Evolutionary conservation across 2,888 invertebrate genomes (phyloP).

Genomic region (Torymus tubicola): DNA sequence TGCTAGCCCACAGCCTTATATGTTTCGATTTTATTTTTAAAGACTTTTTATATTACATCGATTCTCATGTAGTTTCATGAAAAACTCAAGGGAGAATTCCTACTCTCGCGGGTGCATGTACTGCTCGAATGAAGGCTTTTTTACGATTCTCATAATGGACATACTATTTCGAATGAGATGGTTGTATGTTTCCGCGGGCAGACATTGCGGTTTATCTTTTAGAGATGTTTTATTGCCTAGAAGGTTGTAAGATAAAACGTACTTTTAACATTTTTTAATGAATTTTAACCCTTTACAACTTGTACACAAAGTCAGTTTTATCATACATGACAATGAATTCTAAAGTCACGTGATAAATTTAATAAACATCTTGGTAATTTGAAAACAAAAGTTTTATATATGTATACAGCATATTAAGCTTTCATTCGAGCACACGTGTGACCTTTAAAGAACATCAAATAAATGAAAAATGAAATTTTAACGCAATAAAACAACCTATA

Average conservation of each 20-base stretch:
- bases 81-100: slow-evolving; percentile 26
- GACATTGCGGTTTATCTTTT: too few relatives aligned
- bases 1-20: background rate
- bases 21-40: slow-evolving; percentile 9
- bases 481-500: slow-evolving; percentile 20
- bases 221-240: too few relatives aligned
- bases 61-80: slow-evolving; percentile 43
- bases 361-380: too few relatives aligned
- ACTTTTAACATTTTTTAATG: too few relatives aligned
- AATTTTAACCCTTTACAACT: too few relatives aligned
- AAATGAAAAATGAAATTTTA: slow-evolving; percentile 26
- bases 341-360: too few relatives aligned
- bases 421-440: slow-evolving; percentile 16
- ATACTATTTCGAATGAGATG: background rate
- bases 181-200: too few relatives aligned
- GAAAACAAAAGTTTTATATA: too few relatives aligned
- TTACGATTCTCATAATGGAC: slow-evolving; percentile 33
- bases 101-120: slow-evolving; percentile 33
- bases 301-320: background rate
- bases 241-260: too few relatives aligned
- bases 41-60: slow-evolving; percentile 38
- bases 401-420: background rate
- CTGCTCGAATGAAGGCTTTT: slow-evolving; percentile 36
- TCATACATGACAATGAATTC: too few relatives aligned
- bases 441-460: background rate